phyloP scores from a whole-genome alignment of 2,888 invertebrate genomes.

The Notodonta ziczac region DNA sequence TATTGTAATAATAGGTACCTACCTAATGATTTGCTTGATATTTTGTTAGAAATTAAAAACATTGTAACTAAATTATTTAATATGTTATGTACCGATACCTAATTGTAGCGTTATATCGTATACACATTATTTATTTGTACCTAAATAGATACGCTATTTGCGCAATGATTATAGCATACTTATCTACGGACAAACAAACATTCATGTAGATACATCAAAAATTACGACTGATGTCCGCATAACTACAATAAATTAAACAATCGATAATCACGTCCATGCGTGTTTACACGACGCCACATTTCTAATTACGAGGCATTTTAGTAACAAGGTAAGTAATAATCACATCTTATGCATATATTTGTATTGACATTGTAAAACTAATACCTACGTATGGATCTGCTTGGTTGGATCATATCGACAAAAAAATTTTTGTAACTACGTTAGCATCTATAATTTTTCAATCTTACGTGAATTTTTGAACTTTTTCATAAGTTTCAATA shows the following conservation, averaged over 20 bases:
- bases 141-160: background rate
- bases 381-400: background rate
- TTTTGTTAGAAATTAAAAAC: no score
- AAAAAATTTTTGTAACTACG: background rate
- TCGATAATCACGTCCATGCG: background rate
- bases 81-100: no score
- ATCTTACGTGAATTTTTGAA: no score
- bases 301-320: background rate
- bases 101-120: no score
- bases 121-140: background rate
- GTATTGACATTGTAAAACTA: background rate
- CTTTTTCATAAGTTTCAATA: no score
- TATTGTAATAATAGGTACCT: no score
- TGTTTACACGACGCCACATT: background rate
- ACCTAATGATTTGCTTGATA: no score
- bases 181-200: background rate
- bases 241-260: background rate
- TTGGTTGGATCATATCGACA: background rate
- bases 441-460: no score
- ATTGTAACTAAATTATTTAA: no score
- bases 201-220: background rate
- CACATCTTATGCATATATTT: background rate
- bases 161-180: background rate
- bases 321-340: background rate
- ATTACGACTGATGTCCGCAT: background rate